Evolutionary conservation across 2,797 vertebrate species (phyloP), one percentile per base, ranked within the genome.

Genomic region (Apogon hyalosoma): DNA sequence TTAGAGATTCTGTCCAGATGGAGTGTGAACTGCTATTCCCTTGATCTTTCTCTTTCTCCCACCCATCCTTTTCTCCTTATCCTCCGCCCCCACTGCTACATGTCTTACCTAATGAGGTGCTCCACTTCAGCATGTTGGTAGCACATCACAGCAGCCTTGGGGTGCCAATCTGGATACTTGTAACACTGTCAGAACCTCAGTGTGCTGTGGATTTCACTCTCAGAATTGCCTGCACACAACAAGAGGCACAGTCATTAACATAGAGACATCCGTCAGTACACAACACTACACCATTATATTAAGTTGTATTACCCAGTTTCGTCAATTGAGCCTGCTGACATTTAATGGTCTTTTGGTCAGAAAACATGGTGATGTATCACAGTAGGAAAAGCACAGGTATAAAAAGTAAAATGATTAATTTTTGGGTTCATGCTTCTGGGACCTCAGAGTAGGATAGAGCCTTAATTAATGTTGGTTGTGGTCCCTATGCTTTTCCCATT

Each of bases 71-170:
- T 24, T 4, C 50, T 49, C 60, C 33, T 42, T 52, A 13, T 68
- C 75, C 75, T 56, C 74, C 39, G 0, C 75, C 79, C 72, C 71
- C 64, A 31, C 54, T 14, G 14, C 57, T 50, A 51, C 14, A 18
- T 54, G 58, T 66, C 72, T 74, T 75, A 77, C 77, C 78, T 88
- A 87, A 87, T 83, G 84, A 87, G 79, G 73, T 40, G 24, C 80
- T 85, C 79, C 15, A 48, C 69, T 77, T 55, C 80, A 79, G 79
- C 75, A 76, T 83, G 90, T 86, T 83, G 87, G 85, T 14, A 51
- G 45, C 11, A 41, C 71, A 59, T 68, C 77, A 72, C 66, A 7
- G 64, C 57, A 50, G 78, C 85, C 73, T 71, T 14, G 9, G 66
- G 73, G 21, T 48, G 6, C 63, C 72, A 67, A 75, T 76, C 75